Base-by-base conservation (phyloP, 2,888 invertebrate genomes). In the Meghimatium bilineatum region DNA sequence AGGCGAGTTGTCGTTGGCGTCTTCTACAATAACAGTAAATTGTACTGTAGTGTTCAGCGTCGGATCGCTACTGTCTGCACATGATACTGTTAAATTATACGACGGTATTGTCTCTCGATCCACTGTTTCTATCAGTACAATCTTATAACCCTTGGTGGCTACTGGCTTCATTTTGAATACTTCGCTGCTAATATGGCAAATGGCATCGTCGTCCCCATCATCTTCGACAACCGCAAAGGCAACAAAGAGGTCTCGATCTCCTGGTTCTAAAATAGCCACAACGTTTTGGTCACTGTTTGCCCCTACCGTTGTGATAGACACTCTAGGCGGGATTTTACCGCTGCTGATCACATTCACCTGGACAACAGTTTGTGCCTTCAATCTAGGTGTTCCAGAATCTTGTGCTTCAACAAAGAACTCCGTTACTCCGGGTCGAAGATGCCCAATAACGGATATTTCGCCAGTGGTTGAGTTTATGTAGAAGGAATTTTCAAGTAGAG, bases 81-180 rank as follows among this genome's bases (percentile, higher is more conserved):
- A 98, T 17, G 97, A 96, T 0, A 99, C 96, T 52, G 97, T 95
- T 93, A 99, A 98, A 94, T 97, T 74, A 80, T 82, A 84, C 32
- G 97, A 96, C 89, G 97, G 97, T 90, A 97, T 96, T 80, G 96
- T 95, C 93, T 99, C 99, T 1, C 95, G 92, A 93, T 99, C 98
- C 26, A 86, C 75, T 85, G 96, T 95, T 0, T 97, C 96, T 71
- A 96, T 96, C 0, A 98, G 98, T 0, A 96, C 96, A 0, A 99
- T 96, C 17, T 96, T 95, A 0, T 98, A 98, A 0, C 96, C 95
- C 69, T 86, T 82, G 36, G 79, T 83, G 29, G 72, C 67, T 20
- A 86, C 82, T 0, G 79, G 78, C 38, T 86, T 78, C 81, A 86
- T 85, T 26, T 78, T 69, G 29, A 86, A 75, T 20, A 85, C 66